A percentile compares a stretch with the other conserved stretches of the same genome.
Conservation (phyloP, 2,888 invertebrate genomes). For the Cataglyphis cursor region DNA sequence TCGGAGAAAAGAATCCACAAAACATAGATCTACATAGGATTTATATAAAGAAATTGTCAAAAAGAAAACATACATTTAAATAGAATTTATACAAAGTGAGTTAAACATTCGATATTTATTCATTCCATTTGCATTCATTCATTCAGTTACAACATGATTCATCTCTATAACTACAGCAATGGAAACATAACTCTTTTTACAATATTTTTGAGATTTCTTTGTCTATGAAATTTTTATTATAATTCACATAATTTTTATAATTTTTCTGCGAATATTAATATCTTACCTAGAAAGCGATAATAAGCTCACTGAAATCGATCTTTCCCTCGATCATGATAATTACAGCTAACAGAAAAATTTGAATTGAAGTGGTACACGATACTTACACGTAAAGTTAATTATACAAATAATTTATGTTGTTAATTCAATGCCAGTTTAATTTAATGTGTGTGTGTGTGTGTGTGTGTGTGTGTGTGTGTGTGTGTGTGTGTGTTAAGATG, state of each 20-base stretch:
- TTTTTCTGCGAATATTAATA: conserved; percentile 32
- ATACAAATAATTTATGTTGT: background rate
- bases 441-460: background rate
- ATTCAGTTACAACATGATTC: conserved; percentile 36
- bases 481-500: background rate
- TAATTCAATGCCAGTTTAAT: background rate
- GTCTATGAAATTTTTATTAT: conserved; percentile 40
- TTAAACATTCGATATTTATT: conserved; percentile 53
- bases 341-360: conserved; percentile 38
- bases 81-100: conserved; percentile 16
- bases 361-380: conserved; percentile 43
- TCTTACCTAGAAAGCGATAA: conserved; percentile 55
- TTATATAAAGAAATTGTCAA: background rate
- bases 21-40: background rate
- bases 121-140: conserved; percentile 41
- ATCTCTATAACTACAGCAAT: conserved; percentile 42
- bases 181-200: conserved; percentile 55
- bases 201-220: conserved; percentile 22
- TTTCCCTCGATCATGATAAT: conserved; percentile 33
- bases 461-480: background rate
- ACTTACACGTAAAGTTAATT: conserved; percentile 24
- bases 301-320: conserved; percentile 62
- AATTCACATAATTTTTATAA: conserved; percentile 29
- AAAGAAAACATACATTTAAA: background rate
- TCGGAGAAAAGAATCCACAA: background rate